Base-by-base conservation (phyloP, 2,797 vertebrate genomes). In the Heterohyrax brucei region DNA sequence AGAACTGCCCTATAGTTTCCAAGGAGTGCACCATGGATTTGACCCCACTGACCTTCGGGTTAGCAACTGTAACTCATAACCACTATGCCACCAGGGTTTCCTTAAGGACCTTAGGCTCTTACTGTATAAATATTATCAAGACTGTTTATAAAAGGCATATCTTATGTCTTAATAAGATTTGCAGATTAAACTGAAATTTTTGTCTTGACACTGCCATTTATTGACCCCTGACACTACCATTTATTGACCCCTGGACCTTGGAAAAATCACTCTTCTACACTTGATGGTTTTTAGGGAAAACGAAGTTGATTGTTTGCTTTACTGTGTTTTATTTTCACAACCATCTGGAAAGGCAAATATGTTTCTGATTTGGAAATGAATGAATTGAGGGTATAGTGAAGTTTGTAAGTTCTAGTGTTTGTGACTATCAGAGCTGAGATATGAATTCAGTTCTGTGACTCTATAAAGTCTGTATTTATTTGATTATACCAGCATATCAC, bases 361-460 rank as follows among this genome's bases (percentile, higher is more conserved):
- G 33, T 85, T n/a, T n/a, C 48, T 95, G 8, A 72, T 80, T 93
- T 91, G 56, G 70, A 75, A 44, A 53, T 88, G 39, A 79, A 78
- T 95, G n/a, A 93, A 50, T 48, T 83, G 56, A 89, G 44, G n/a
- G 26, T 85, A 30, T 48, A 87, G 0, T 94, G 72, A 83, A 26
- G 1, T 78, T 28, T 44, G n/a, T 76, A 80, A 90, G 5, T 88
- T 89, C 66, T 89, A 66, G 61, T 84, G 13, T n/a, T 93, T 50
- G 10, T 84, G 92, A 82, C 33, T 80, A 9, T 21, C 30, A 82
- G 62, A 66, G 8, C 48, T 88, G 66, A 44, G n/a, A 39, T 70
- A 68, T 84, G n/a, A 95, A 72, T 91, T 93, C 26, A 76, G 64
- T 87, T 68, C 26, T 92, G 14, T 90, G 5, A 91, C 28, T 91